Evolutionary conservation across 2,888 invertebrate genomes (phyloP).

Genomic region (Tachina fera): DNA sequence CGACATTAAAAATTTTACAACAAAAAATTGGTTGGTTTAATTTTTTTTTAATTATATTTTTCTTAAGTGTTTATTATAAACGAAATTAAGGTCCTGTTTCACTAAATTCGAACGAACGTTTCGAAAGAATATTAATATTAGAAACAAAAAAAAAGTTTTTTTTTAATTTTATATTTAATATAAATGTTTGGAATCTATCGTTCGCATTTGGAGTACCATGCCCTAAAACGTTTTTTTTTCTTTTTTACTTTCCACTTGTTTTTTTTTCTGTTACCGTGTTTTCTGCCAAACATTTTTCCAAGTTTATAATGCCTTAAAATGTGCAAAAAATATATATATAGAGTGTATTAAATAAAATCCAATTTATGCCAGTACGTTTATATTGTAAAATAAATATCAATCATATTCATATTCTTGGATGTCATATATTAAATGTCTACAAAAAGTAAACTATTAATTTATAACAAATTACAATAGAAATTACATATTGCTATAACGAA

Average conservation of each 20-base stretch:
- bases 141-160: no score
- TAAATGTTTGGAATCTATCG: no score
- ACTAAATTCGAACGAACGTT: no score
- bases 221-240: no score
- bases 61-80: neutral
- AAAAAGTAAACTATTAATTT: slow-evolving; percentile 64
- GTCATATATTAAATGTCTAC: slow-evolving; percentile 63
- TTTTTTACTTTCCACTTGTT: no score
- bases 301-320: slow-evolving; percentile 59
- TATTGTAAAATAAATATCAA: no score
- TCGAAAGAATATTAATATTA: no score
- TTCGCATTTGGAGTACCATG: no score
- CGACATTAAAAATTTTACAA: neutral
- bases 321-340: slow-evolving; percentile 40
- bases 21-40: slow-evolving; percentile 45
- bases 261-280: neutral
- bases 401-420: slow-evolving; percentile 50
- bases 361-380: slow-evolving; percentile 68
- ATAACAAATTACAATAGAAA: slow-evolving; percentile 43
- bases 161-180: no score
- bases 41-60: neutral
- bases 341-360: neutral
- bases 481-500: slow-evolving; percentile 28
- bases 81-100: no score
- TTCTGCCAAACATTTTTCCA: neutral